A percentile compares a stretch with the other conserved stretches of the same genome.
Evolutionary conservation across 2,888 invertebrate genomes (phyloP).

Genomic region (Ferdinandea cuprea): DNA sequence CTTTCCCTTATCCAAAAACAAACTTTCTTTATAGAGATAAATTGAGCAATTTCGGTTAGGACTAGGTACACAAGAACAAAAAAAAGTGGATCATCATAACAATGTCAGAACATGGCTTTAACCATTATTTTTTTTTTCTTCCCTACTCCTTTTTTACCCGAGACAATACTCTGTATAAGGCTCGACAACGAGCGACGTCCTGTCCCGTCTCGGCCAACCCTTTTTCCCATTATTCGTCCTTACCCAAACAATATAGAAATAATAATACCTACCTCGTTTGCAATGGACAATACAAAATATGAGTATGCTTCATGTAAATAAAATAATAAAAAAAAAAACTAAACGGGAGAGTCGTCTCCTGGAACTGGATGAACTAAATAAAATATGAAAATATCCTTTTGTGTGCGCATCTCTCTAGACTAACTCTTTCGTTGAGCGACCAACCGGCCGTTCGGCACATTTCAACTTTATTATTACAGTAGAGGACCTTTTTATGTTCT

Average conservation of each 20-base stretch:
- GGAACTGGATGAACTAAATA: constrained; percentile 54
- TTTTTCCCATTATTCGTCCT: constrained; percentile 32
- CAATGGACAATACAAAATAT: constrained; percentile 56
- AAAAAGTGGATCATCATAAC: constrained; percentile 49
- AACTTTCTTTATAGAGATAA: constrained; percentile 17
- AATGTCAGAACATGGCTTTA: constrained; percentile 46
- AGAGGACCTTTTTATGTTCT: constrained; percentile 23
- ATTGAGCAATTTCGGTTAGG: constrained; percentile 14
- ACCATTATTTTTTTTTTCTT: constrained; percentile 28
- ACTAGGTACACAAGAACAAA: constrained; percentile 6
- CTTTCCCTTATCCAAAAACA: no score
- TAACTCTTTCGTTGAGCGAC: not conserved
- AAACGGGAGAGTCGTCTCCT: constrained; percentile 17
- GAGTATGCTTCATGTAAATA: constrained; percentile 49
- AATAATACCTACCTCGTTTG: constrained; percentile 22
- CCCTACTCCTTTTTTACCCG: not conserved
- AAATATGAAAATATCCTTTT: constrained; percentile 59
- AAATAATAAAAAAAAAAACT: constrained; percentile 5
- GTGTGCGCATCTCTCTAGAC: constrained; percentile 14
- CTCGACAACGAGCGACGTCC: not conserved
- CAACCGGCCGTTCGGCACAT: constrained; percentile 4
- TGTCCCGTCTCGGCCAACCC: no score
- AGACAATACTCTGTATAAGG: constrained; percentile 27
- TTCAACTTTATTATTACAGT: constrained; percentile 36
- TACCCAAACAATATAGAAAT: constrained; percentile 9